Percentiles rank a stretch among this genome's conserved stretches.
Conservation (phyloP, 2,113 vertebrate genomes). For the Ochotona princeps region DNA sequence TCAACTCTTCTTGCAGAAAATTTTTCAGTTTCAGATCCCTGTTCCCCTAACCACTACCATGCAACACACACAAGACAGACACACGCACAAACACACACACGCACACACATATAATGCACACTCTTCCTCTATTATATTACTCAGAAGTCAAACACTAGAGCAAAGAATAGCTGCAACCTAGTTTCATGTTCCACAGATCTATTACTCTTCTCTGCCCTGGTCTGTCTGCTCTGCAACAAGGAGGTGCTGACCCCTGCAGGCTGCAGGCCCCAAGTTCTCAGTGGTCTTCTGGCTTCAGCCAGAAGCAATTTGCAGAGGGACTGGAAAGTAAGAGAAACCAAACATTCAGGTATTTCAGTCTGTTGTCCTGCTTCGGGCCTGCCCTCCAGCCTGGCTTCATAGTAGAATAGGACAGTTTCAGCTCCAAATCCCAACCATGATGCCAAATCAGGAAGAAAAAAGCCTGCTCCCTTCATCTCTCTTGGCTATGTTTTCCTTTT, state of each 20-base stretch:
- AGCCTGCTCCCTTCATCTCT: background rate
- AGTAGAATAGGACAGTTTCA: background rate
- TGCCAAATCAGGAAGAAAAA: background rate
- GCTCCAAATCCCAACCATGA: background rate
- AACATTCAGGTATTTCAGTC: background rate
- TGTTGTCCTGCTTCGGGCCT: background rate
- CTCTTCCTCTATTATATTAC: background rate
- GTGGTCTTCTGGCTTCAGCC: background rate
- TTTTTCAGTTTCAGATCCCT: constrained; percentile 38
- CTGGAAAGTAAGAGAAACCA: background rate
- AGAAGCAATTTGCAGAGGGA: background rate
- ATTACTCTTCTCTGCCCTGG: background rate
- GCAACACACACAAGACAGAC: background rate
- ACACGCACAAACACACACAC: background rate
- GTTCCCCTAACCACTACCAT: background rate
- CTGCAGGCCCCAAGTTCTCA: background rate
- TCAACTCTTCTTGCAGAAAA: constrained; percentile 63
- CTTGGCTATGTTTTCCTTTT: background rate
- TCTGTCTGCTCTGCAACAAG: background rate
- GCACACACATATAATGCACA: too few species aligned
- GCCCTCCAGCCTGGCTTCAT: background rate
- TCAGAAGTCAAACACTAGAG: background rate
- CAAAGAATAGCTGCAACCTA: background rate
- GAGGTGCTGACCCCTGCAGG: constrained; percentile 37
- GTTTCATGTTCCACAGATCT: background rate